A percentile compares a stretch with the other conserved stretches of the same genome.
These are phyloP conservation scores for Talpa occidentalis DNA, from an alignment of 2,113 vertebrate species.

Conservation along the genomic window DNA sequence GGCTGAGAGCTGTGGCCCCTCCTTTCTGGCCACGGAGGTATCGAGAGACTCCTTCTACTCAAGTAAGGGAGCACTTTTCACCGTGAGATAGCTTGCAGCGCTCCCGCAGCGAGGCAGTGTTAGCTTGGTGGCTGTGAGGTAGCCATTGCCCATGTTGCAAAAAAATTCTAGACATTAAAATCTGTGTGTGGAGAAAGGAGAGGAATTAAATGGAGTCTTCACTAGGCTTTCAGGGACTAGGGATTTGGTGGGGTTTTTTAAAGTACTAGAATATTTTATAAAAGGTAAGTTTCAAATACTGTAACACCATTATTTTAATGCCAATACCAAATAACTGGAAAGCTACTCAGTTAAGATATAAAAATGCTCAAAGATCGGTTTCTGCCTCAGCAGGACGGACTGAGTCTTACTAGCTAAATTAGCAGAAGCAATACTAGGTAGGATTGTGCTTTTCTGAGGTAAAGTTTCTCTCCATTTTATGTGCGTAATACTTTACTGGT, in stretches of 20 bases:
- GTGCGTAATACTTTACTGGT: slow-evolving; percentile 57
- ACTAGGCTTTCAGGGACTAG: slow-evolving; percentile 38
- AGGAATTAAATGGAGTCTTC: not conserved
- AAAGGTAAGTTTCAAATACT: slow-evolving; percentile 64
- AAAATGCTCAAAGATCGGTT: not conserved
- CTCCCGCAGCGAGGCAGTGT: slow-evolving; percentile 9
- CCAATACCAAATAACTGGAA: slow-evolving; percentile 53
- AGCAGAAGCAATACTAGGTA: not conserved
- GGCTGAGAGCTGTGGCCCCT: no score
- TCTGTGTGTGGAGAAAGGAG: not conserved
- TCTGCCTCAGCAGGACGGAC: not conserved
- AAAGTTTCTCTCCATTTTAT: not conserved
- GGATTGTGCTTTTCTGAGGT: slow-evolving; percentile 31
- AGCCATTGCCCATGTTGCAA: not conserved
- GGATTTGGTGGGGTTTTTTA: not conserved
- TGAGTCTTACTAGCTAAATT: not conserved
- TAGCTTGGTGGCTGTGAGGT: not conserved
- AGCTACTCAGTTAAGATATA: not conserved
- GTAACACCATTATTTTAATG: slow-evolving; percentile 45
- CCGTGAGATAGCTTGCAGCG: not conserved
- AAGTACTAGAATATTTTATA: slow-evolving; percentile 47
- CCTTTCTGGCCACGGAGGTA: not conserved
- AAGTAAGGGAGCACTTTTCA: slow-evolving; percentile 28
- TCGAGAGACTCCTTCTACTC: not conserved
- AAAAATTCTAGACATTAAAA: slow-evolving; percentile 36